Evolutionary conservation across 2,888 invertebrate species (phyloP).

Genomic region (Philonicus albiceps): DNA sequence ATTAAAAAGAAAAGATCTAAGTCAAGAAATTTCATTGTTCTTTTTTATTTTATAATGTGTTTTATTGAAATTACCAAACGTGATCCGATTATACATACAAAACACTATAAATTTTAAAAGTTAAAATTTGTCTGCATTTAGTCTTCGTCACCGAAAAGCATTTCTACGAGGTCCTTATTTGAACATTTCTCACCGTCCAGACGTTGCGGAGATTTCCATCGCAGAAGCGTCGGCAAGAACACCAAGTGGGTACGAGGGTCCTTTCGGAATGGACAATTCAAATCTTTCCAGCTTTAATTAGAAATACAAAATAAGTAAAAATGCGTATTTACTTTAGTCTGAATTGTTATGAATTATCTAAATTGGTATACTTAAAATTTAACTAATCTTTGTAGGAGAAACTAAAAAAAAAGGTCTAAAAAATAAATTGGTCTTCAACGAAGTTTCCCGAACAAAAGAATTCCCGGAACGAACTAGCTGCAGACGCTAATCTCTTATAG

Average conservation of each 20-base stretch:
- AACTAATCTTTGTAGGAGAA: no score
- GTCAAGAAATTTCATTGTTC: no score
- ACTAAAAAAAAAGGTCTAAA: no score
- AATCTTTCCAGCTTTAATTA: constrained; percentile 82
- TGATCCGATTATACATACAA: background rate
- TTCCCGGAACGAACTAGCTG: background rate
- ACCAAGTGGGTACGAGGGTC: constrained; percentile 75
- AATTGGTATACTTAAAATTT: no score
- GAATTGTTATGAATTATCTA: no score
- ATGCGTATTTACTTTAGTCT: no score
- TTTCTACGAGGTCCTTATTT: constrained; percentile 76
- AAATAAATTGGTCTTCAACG: no score
- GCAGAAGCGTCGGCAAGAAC: constrained; percentile 82
- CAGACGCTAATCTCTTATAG: background rate
- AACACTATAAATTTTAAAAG: background rate
- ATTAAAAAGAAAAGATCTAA: no score
- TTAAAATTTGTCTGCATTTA: constrained; percentile 51
- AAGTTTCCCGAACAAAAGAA: background rate
- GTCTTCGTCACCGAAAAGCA: constrained; percentile 81
- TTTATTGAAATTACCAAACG: background rate
- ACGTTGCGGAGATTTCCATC: constrained; percentile 80
- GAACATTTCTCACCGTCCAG: constrained; percentile 81
- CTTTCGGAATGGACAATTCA: constrained; percentile 81
- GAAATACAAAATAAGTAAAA: background rate
- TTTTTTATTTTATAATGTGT: background rate